Conservation (phyloP, 2,797 vertebrate genomes). For the Antrozous pallidus region DNA sequence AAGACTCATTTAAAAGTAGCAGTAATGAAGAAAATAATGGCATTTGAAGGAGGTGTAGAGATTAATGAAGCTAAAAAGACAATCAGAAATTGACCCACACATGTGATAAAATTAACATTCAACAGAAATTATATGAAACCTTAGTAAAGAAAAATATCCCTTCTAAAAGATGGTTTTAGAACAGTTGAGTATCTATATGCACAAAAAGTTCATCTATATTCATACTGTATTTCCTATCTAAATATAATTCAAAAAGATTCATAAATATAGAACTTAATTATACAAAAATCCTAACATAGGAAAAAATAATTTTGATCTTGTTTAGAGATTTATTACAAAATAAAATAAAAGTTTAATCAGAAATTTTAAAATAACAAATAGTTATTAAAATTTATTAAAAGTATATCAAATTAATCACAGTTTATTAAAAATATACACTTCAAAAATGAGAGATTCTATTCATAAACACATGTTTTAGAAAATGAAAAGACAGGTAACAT, state of each 20-base stretch:
- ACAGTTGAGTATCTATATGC: background rate
- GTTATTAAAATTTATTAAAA: background rate
- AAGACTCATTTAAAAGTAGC: background rate
- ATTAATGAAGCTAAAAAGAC: background rate
- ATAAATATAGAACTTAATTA: background rate
- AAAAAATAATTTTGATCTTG: background rate
- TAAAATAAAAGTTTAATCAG: background rate
- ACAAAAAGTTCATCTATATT: background rate
- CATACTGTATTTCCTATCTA: background rate
- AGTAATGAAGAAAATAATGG: background rate
- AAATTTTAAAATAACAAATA: background rate
- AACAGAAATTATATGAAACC: background rate
- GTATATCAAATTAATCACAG: background rate
- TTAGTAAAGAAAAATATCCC: background rate
- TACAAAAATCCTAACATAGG: background rate
- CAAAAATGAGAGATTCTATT: background rate
- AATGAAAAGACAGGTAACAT: background rate
- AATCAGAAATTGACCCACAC: background rate
- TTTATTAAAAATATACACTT: background rate
- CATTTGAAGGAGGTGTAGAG: background rate
- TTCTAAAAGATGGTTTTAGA: background rate
- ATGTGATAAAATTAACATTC: background rate
- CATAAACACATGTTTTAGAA: background rate
- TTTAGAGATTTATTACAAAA: background rate
- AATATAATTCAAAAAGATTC: background rate